phyloP scores from a whole-genome alignment of 2,888 invertebrate genomes.

The Rhagium mordax region DNA sequence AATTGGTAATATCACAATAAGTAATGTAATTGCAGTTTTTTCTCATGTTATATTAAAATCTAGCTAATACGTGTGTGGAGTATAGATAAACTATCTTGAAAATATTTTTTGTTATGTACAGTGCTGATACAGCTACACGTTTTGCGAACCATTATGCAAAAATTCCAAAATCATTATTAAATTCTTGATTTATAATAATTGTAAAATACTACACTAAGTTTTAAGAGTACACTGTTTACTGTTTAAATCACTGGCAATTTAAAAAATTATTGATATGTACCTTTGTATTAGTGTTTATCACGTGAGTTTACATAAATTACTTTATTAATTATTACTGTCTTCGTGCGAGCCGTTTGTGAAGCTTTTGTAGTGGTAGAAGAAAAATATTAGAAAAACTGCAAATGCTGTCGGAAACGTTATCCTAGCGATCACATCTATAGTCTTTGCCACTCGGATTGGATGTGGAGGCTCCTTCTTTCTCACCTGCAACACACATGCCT shows the following conservation, averaged over 20 bases:
- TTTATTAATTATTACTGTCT: slow-evolving; percentile 28
- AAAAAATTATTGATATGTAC: slow-evolving; percentile 50
- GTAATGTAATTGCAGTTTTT: slow-evolving; percentile 46
- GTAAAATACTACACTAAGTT: slow-evolving; percentile 38
- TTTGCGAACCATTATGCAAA: slow-evolving; percentile 65
- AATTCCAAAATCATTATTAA: slow-evolving; percentile 39
- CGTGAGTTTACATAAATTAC: not conserved
- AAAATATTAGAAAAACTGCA: slow-evolving; percentile 94
- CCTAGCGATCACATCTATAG: slow-evolving; percentile 94
- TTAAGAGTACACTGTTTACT: slow-evolving; percentile 35
- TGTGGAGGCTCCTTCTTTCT: slow-evolving; percentile 94
- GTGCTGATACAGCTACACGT: slow-evolving; percentile 68
- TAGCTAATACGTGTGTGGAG: slow-evolving; percentile 23
- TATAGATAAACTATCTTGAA: slow-evolving; percentile 31
- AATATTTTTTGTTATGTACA: slow-evolving; percentile 61
- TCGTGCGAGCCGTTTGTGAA: slow-evolving; percentile 75
- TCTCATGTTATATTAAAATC: slow-evolving; percentile 17
- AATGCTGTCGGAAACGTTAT: slow-evolving; percentile 95
- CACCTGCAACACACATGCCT: slow-evolving; percentile 89
- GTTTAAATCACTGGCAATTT: slow-evolving; percentile 41
- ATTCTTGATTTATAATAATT: slow-evolving; percentile 28
- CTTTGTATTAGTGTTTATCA: slow-evolving; percentile 36
- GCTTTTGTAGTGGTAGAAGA: slow-evolving; percentile 95
- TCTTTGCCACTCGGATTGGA: slow-evolving; percentile 94
- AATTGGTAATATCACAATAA: slow-evolving; percentile 58